phyloP scores from a whole-genome alignment of 2,888 invertebrate genomes.

The Oconnorella tubifera region DNA sequence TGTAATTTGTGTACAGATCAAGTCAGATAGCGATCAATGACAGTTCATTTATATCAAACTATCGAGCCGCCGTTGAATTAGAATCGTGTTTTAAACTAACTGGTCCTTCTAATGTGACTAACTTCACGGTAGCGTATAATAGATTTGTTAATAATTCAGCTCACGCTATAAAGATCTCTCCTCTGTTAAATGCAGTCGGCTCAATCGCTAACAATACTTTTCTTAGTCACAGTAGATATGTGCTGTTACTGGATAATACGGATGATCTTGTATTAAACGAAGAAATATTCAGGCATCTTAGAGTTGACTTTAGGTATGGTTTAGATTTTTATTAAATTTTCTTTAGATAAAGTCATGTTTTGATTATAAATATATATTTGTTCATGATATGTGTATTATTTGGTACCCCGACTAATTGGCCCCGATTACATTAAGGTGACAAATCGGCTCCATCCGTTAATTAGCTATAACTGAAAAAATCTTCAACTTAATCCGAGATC shows the following conservation, averaged over 20 bases:
- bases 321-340: too few relatives aligned
- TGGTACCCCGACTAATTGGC: too few relatives aligned
- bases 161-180: conserved; percentile 49
- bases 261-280: conserved; percentile 42
- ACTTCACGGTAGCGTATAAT: conserved; percentile 50
- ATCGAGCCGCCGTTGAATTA: conserved; percentile 74
- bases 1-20: too few relatives aligned
- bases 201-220: conserved; percentile 76
- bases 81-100: conserved; percentile 72
- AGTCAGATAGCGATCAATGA: conserved; percentile 69
- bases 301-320: not conserved
- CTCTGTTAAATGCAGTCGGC: conserved; percentile 53
- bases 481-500: too few relatives aligned
- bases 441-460: too few relatives aligned
- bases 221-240: conserved; percentile 74
- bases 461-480: too few relatives aligned
- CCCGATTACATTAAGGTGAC: too few relatives aligned
- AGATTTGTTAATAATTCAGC: conserved; percentile 45
- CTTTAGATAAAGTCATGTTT: too few relatives aligned
- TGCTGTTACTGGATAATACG: conserved; percentile 77
- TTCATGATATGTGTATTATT: too few relatives aligned
- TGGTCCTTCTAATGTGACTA: conserved; percentile 36
- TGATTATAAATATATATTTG: too few relatives aligned
- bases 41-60: conserved; percentile 80
- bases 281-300: not conserved